Base-by-base conservation (phyloP, 2,797 vertebrate species). In the Orestias chungarensis region DNA sequence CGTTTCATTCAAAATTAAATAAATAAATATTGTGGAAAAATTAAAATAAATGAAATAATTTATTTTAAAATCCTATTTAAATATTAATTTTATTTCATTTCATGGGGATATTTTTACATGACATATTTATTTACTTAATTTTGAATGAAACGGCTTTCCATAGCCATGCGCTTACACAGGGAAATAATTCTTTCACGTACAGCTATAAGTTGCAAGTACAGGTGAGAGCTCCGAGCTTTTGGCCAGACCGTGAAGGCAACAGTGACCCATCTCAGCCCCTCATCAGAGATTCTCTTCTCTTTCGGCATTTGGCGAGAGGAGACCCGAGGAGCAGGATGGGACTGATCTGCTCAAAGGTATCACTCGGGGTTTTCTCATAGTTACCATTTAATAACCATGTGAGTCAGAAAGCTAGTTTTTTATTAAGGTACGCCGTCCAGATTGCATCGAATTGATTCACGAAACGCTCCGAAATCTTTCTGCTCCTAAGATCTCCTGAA, bases 171-270 rank as follows among this genome's bases (percentile, higher is more conserved):
- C 38, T 38, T 38, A 4, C 38, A 38, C 38, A 38, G 38, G n/a
- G 43, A 42, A 42, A 42, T 11, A 5, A 42, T 42, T 4, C 38
- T 38, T 38, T 38, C 8, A 38, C 4, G 42, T 3, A 43, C 3
- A 3, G 43, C 43, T 18, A 6, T 18, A 18, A 33, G 50, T 33
- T 3, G 54, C 20, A 10, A 0, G 14, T 35, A 7, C 40, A 68
- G 0, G 0, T 64, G 10, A 42, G 0, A 44, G 15, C 0, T 78
- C 81, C 3, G 75, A 86, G 76, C 35, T 74, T 81, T 7, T 65
- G n/a, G 0, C 1, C 4, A 0, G 76, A 10, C 7, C 33, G 0
- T 84, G 88, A 91, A 91, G 52, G 89, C 88, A 64, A 8, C 87
- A 31, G 2, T 9, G 31, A 29, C 2, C 7, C 17, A 69, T 65